Base-by-base conservation (phyloP, 2,888 invertebrate genomes). In the Philonicus albiceps region DNA sequence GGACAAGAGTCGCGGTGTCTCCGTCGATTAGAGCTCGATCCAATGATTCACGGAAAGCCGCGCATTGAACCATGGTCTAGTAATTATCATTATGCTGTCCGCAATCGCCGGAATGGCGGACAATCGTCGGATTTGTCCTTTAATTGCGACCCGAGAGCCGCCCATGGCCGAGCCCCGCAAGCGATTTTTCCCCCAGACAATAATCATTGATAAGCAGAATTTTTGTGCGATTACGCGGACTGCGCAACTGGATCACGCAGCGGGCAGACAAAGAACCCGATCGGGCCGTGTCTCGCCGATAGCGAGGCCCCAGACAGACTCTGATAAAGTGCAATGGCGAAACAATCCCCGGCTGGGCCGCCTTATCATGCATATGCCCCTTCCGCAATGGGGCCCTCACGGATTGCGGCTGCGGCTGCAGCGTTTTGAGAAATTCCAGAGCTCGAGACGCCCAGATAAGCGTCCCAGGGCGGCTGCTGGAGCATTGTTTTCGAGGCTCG, bases 171-270 rank as follows among this genome's bases (percentile, higher is more conserved):
- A 22, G 30, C 3, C 37, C n/a, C 19, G 16, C 13, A 2, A 3
- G 13, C 40, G 16, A 43, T 31, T 31, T 81, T 53, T n/a, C 80
- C 43, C 43, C 43, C 81, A 83, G 81, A 83, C 81, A 83, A 64
- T 37, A 83, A 83, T 83, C 81, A 22, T 37, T 43, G 81, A 83
- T 83, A 83, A 83, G 64, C 40, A 19, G 64, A 64, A 64, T 83
- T 83, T 83, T 83, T 83, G 64, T 64, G 43, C 64, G 55, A 64
- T 83, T 83, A 55, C 81, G 27, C 37, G 11, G 37, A 8, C 19
- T 34, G 81, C 78, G 78, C 78, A 78, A 83, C 81, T 64, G 81
- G 37, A 64, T 83, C 81, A 83, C 81, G 81, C 81, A 78, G 78
- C 49, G 31, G 22, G n/a, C 37, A 64, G 34, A 34, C 43, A 55